Base-by-base conservation (phyloP, 2,888 invertebrate species). In the Tachina grossa region DNA sequence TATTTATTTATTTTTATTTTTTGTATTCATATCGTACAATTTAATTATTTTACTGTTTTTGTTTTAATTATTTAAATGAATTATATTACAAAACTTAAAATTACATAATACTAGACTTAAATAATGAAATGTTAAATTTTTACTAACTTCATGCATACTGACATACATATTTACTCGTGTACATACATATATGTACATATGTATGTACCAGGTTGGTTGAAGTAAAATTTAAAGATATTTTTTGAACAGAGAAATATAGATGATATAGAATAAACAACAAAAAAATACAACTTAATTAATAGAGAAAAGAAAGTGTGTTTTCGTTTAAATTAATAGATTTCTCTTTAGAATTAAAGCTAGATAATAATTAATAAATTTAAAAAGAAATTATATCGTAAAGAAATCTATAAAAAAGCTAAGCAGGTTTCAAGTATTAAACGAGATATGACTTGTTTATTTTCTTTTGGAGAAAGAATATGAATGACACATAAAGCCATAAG, bases 31-130 rank as follows among this genome's bases (percentile, higher is more conserved):
- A 85, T 85, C 85, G 83, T 85, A 85, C 85, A 85, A 53, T 65
- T 76, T 72, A 66, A 19, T 77, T 74, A 74, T 69, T 59, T 43
- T 72, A 11, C 72, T 14, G 14, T 57, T 47, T 53, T 59, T 49
- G 11, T 65, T 59, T 19, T 84, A 71, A 16, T 72, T 71, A 13
- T 76, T 63, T 68, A 47, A 49, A 65, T 57, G 61, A 75, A 68
- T 75, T 85, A 85, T 85, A 83, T 85, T 85, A 85, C 85, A 85
- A 83, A 83, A 85, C 85, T 85, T 85, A 85, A 61, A 66, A 76
- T 39, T 83, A 83, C 51, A 85, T 83, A 85, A 85, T 85, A 85
- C 83, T 85, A 84, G 76, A 83, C 85, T 85, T 85, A 78, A 71
- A 57, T 63, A 75, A 79, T 65, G 69, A 80, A 84, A 75, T 75